Evolutionary conservation across 2,797 vertebrate genomes (phyloP), one percentile per base, ranked within the genome.

Genomic region (Cynopterus sphinx): DNA sequence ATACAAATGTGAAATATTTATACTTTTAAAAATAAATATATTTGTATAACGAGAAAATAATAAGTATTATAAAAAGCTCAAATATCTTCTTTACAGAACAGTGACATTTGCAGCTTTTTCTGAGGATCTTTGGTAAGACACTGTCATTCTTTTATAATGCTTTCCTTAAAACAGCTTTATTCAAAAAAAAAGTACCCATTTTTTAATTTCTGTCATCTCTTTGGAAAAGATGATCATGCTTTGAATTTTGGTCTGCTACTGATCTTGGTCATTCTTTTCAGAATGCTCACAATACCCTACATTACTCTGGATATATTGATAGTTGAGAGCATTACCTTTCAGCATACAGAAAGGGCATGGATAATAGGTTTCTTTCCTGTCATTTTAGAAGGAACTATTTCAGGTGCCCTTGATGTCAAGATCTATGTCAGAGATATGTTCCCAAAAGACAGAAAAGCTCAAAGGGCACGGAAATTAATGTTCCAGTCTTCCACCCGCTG

Each of bases 381-480:
- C 65, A 94, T 96, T 87, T 94, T 78, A 87, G 36, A 43, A 90
- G 49, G 26, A 90, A 94, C 53, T 86, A 88, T 78, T 92, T 92
- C 57, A 61, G 21, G 22, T 59, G 68, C n/a, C 36, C 57, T 86
- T 94, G n/a, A 55, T 78, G n/a, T 92, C 74, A 90, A 78, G 13
- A 39, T 86, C 79, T 67, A 86, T 5, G 28, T 68, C 70, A 71
- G 46, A 65, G 21, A 46, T 49, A 87, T 13, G 19, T 78, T 78
- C 15, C 55, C 43, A 81, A 86, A 53, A 81, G 24, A 70, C 15
- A 90, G 31, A 92, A 89, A n/a, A 83, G 7, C 31, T 46, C 41
- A 87, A 87, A 33, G 22, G 39, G 10, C 39, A 59, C 71, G n/a
- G 71, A 85, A 91, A 85, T 39, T 90, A 87, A 70, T 73, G 33